Conservation (phyloP, 2,797 vertebrate species). For the Rousettus madagascariensis region DNA sequence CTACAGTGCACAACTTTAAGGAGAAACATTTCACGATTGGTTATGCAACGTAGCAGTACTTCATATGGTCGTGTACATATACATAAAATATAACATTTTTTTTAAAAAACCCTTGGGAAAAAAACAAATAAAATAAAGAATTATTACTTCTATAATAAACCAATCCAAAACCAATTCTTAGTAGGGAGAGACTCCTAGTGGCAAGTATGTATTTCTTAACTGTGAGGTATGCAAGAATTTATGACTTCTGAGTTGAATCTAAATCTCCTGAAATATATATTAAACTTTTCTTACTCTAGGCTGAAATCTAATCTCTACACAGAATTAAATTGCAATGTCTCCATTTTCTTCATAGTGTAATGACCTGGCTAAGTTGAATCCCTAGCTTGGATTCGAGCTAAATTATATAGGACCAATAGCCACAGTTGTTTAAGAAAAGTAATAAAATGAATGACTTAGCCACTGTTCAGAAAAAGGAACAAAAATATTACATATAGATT, state of each 20-base stretch:
- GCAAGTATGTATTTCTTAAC: not conserved
- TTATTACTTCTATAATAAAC: not conserved
- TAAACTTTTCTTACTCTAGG: not conserved
- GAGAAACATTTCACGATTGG: not conserved
- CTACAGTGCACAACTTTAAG: not conserved
- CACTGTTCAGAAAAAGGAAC: not conserved
- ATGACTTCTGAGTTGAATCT: not conserved
- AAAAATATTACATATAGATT: not conserved
- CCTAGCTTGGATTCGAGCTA: not conserved
- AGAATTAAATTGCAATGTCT: not conserved
- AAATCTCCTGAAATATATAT: not conserved
- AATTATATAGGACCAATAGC: not conserved
- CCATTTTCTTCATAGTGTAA: not conserved
- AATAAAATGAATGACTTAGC: not conserved
- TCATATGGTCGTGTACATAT: not conserved
- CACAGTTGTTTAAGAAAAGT: not conserved
- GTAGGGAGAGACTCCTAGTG: slow-evolving; percentile 2
- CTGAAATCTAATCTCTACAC: not conserved
- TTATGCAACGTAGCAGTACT: not conserved
- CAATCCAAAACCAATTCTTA: not conserved
- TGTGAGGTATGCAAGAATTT: not conserved
- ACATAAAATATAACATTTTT: not conserved
- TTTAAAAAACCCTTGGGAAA: not conserved
- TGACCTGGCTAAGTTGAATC: not conserved
- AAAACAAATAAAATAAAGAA: not conserved